Conservation (phyloP, 2,113 vertebrate species). For the Setophaga coronata region DNA sequence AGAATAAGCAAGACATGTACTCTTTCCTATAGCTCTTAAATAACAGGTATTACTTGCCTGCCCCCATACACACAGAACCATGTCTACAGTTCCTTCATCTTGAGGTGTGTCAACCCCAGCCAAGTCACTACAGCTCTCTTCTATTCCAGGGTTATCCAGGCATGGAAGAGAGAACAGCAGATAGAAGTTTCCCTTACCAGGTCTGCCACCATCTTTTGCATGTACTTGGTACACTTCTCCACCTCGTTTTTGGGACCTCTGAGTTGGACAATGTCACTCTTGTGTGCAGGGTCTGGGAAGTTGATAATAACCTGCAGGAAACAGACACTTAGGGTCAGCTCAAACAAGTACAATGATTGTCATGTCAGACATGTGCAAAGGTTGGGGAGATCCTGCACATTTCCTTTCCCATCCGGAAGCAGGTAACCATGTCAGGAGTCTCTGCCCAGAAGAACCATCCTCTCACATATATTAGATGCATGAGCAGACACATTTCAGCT, state of each 20-base stretch:
- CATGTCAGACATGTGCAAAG: neutral
- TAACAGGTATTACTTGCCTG: neutral
- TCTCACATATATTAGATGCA: neutral
- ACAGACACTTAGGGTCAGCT: neutral
- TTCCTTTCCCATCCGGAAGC: neutral
- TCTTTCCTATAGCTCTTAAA: neutral
- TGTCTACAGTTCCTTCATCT: neutral
- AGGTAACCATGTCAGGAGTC: neutral
- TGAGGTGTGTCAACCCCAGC: neutral
- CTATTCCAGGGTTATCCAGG: neutral
- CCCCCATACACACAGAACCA: neutral
- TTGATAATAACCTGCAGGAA: conserved; percentile 93
- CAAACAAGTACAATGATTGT: neutral
- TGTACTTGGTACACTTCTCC: conserved; percentile 97
- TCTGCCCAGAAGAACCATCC: neutral
- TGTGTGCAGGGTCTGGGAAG: conserved; percentile 94
- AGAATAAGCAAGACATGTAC: neutral
- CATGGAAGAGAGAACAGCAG: neutral
- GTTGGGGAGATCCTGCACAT: neutral
- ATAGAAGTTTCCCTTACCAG: conserved; percentile 79
- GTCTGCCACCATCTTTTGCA: conserved; percentile 96
- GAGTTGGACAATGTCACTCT: conserved; percentile 97
- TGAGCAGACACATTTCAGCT: neutral
- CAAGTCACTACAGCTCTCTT: neutral
- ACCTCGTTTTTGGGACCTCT: conserved; percentile 94